phyloP scores from a whole-genome alignment of 2,888 invertebrate species.

The Cephus sareptanus region DNA sequence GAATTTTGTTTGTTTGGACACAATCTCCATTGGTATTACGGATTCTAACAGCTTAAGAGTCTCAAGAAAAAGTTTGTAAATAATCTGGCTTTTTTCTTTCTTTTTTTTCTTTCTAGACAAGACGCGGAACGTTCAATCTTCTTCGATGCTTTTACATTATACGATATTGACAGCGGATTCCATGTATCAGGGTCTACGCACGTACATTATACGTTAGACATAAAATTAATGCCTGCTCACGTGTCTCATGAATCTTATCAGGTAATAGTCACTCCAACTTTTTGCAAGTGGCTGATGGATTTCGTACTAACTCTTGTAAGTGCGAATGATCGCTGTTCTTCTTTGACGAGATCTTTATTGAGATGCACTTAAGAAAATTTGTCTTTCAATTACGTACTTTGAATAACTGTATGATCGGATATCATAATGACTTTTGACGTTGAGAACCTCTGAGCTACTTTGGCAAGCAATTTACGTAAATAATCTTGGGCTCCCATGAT shows the following conservation, averaged over 20 bases:
- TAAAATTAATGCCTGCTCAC: neutral
- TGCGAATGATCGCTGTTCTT: neutral
- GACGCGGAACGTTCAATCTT: neutral
- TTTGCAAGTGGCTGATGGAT: neutral
- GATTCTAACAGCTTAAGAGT: neutral
- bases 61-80: neutral
- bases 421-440: neutral
- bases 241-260: slow-evolving; percentile 4
- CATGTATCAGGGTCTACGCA: neutral
- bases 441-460: slow-evolving; percentile 9
- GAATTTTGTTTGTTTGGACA: neutral
- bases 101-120: neutral
- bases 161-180: slow-evolving; percentile 2
- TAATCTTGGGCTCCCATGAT: slow-evolving; percentile 9
- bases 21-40: neutral
- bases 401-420: neutral
- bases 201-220: neutral
- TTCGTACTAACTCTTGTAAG: neutral
- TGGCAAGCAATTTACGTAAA: slow-evolving; percentile 18
- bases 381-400: neutral
- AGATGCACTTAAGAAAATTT: neutral
- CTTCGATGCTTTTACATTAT: slow-evolving; percentile 1
- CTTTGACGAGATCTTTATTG: neutral
- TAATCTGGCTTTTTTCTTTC: neutral
- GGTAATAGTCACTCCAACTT: neutral